A percentile compares a stretch with the other conserved stretches of the same genome.
Evolutionary conservation across 2,888 invertebrate species (phyloP).

Genomic region (Epsilonema sp.): DNA sequence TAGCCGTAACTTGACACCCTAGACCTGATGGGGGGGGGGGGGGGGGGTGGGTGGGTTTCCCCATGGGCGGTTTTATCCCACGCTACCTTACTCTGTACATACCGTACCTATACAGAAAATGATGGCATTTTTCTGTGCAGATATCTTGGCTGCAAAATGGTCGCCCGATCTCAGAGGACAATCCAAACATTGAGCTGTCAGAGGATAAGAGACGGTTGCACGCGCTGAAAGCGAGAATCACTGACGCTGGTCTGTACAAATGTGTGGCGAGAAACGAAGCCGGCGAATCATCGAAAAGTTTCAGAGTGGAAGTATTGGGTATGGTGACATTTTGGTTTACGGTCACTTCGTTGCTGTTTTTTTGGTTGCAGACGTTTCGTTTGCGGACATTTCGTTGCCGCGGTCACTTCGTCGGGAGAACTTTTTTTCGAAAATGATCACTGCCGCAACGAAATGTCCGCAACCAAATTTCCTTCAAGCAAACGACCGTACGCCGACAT

Average conservation of each 20-base stretch:
- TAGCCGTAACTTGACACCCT: too few relatives aligned
- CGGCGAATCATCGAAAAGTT: slow-evolving; percentile 21
- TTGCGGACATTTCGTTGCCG: too few relatives aligned
- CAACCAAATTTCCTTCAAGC: too few relatives aligned
- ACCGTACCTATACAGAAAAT: neutral
- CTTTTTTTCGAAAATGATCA: too few relatives aligned
- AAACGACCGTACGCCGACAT: too few relatives aligned
- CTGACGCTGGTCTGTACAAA: slow-evolving; percentile 24
- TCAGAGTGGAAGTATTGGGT: slow-evolving; percentile 24
- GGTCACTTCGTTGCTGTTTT: neutral
- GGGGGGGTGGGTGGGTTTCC: too few relatives aligned
- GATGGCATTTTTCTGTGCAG: slow-evolving; percentile 10
- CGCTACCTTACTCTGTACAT: too few relatives aligned
- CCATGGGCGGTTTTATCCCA: too few relatives aligned
- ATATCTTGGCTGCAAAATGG: slow-evolving; percentile 22
- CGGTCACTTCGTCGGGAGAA: neutral
- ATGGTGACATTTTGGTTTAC: too few relatives aligned
- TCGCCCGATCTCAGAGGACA: slow-evolving; percentile 14
- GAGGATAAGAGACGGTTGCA: slow-evolving; percentile 22
- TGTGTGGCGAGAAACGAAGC: slow-evolving; percentile 25
- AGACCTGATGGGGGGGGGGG: too few relatives aligned
- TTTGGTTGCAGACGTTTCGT: neutral
- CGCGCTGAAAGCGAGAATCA: slow-evolving; percentile 14
- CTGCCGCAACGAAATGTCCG: too few relatives aligned
- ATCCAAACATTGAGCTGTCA: slow-evolving; percentile 15